These are phyloP conservation scores for Tupiocoris notatus DNA, from an alignment of 2,888 invertebrate genomes.

Conservation along the genomic window DNA sequence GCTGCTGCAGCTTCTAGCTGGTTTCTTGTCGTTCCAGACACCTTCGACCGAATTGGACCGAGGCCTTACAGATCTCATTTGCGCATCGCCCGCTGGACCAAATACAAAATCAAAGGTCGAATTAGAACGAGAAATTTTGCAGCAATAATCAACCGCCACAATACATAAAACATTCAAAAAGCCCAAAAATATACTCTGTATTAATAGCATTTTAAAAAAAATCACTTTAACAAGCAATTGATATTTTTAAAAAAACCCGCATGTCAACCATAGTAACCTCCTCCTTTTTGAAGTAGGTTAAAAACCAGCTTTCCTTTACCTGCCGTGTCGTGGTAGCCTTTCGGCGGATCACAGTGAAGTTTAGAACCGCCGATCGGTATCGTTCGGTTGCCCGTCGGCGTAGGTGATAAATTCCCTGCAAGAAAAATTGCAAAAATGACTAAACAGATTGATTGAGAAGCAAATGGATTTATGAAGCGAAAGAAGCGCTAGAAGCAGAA, in stretches of 20 bases:
- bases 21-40: constrained; percentile 43
- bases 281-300: too few species aligned
- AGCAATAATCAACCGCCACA: too few species aligned
- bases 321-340: constrained; percentile 56
- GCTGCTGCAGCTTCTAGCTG: constrained; percentile 35
- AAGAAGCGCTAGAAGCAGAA: too few species aligned
- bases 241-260: background rate
- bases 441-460: too few species aligned
- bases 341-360: constrained; percentile 74
- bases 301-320: background rate
- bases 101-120: too few species aligned
- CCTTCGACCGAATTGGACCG: constrained; percentile 62
- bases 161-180: too few species aligned
- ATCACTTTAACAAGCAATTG: too few species aligned
- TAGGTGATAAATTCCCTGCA: constrained; percentile 42
- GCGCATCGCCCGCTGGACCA: constrained; percentile 10
- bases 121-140: too few species aligned
- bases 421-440: background rate
- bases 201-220: too few species aligned
- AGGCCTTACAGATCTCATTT: constrained; percentile 51
- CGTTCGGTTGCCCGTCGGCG: constrained; percentile 70
- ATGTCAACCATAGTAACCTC: background rate
- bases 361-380: constrained; percentile 76
- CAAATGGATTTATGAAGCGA: too few species aligned
- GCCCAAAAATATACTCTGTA: too few species aligned